Percentiles rank a stretch among this genome's conserved stretches.
These are phyloP conservation scores for Campaea margaritaria DNA, from an alignment of 2,888 invertebrate genomes.

Conservation along the genomic window DNA sequence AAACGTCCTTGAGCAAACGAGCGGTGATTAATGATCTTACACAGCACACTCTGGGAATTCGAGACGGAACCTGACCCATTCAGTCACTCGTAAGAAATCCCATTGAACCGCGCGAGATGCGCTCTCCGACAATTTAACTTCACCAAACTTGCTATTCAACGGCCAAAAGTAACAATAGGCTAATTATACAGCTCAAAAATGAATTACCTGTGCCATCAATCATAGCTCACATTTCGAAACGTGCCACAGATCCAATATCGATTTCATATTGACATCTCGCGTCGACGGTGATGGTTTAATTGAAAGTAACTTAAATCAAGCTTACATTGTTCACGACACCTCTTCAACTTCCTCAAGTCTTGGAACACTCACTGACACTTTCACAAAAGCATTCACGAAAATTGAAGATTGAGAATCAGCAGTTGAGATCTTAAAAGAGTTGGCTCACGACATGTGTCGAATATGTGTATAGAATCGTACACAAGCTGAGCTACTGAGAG, in stretches of 20 bases:
- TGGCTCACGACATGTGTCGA: slow-evolving; percentile 12
- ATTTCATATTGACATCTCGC: slow-evolving; percentile 35
- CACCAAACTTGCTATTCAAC: slow-evolving; percentile 57
- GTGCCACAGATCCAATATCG: slow-evolving; percentile 36
- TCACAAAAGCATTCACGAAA: slow-evolving; percentile 20
- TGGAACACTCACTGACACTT: slow-evolving; percentile 46
- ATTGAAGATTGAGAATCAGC: slow-evolving; percentile 1
- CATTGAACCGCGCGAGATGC: slow-evolving; percentile 53
- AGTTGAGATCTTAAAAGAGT: slow-evolving; percentile 1
- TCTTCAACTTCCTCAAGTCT: slow-evolving; percentile 21
- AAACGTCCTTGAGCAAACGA: slow-evolving; percentile 70
- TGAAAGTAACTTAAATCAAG: slow-evolving; percentile 38
- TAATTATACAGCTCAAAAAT: slow-evolving; percentile 70
- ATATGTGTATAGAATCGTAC: slow-evolving; percentile 40
- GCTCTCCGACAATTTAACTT: slow-evolving; percentile 55
- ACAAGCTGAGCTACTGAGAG: slow-evolving; percentile 58
- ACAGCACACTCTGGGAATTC: slow-evolving; percentile 61
- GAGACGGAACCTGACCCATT: slow-evolving; percentile 58
- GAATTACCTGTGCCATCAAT: slow-evolving; percentile 70
- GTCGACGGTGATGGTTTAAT: slow-evolving; percentile 38
- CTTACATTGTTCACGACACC: slow-evolving; percentile 45
- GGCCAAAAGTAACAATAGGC: slow-evolving; percentile 68
- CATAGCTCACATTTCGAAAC: slow-evolving; percentile 47
- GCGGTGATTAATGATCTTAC: slow-evolving; percentile 69
- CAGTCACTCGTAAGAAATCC: slow-evolving; percentile 59